Evolutionary conservation across 92 coral and sea anemone genomes (phyloP).

Genomic region (Porites evermanni): DNA sequence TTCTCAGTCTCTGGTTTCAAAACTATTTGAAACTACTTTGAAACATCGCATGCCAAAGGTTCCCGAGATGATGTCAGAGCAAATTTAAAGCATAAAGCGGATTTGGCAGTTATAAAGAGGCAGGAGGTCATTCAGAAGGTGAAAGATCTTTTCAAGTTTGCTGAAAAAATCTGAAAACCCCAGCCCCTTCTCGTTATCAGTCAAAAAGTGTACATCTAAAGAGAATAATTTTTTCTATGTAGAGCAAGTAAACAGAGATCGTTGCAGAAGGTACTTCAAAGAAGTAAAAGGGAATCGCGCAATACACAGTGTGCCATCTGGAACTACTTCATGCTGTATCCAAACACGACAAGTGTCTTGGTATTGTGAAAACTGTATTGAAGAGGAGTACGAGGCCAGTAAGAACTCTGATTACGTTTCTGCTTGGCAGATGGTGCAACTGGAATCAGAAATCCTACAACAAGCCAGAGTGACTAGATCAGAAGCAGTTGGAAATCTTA

Average conservation of each 20-base stretch:
- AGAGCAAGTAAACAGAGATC: constrained; percentile 1
- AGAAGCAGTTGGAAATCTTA: neutral
- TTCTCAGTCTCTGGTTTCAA: constrained; percentile 47
- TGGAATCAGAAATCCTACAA: neutral
- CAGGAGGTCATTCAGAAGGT: constrained; percentile 61
- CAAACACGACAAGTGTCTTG: constrained; percentile 28
- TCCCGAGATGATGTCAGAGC: constrained; percentile 53
- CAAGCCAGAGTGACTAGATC: neutral
- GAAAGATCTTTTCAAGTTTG: constrained; percentile 57
- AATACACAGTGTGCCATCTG: constrained; percentile 29
- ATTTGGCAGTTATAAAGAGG: constrained; percentile 41
- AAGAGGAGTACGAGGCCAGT: neutral
- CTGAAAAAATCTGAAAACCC: constrained; percentile 35
- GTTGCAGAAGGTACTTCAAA: constrained; percentile 27
- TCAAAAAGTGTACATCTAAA: constrained; percentile 52
- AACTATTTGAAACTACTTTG: constrained; percentile 47
- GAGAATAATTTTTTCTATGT: constrained; percentile 37
- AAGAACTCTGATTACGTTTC: neutral
- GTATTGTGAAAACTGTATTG: constrained; percentile 37
- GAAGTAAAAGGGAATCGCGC: constrained; percentile 36
- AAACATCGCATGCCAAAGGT: constrained; percentile 63
- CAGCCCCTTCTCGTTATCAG: constrained; percentile 51
- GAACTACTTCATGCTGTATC: neutral
- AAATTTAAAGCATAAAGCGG: constrained; percentile 46
- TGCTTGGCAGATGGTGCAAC: neutral